Evolutionary conservation across 1,140 invertebrate genomes (phyloP), one percentile per base, ranked within the genome.

Genomic region (Periplaneta americana): DNA sequence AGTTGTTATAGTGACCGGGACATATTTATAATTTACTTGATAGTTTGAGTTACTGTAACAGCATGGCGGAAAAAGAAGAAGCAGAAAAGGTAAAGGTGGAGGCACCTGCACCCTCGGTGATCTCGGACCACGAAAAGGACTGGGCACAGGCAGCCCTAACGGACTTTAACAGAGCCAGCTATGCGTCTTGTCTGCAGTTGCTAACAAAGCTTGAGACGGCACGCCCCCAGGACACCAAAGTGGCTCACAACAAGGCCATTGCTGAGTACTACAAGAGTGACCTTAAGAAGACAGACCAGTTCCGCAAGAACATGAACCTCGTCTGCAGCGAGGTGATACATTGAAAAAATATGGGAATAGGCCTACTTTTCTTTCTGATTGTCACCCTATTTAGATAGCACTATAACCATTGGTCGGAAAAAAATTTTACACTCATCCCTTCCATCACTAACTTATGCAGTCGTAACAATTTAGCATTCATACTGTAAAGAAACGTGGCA

Each of bases 181-280:
- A 91, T 85, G 85, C 86, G 2, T 86, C 86, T 17, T 93, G 93
- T 84, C 84, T 93, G 66, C 89, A 89, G 81, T 85, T 90, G 48
- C 88, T 96, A 66, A 89, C 89, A 36, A 91, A 93, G 85, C 85
- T 96, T 31, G 90, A 92, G 80, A 84, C 86, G 5, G 86, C 91
- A 31, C 89, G 91, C 34, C 90, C 91, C 2, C 90, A 89, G 48
- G 94, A 95, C 86, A 87, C 91, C 0, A 95, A 95, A 86, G 91
- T 95, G 22, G 87, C 91, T 0, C 93, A 95, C 83, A 96, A 96
- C 85, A 92, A 92, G 86, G 90, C 92, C 10, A 91, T 96, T 0
- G 91, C 91, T 1, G 93, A 95, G 82, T 96, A 93, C 87, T 94
- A 93, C 85, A 91, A 92, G 83, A 91, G 89, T 84, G 92, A 94